Conservation (phyloP, 23 tunicate species). For the Pegea sp. region DNA sequence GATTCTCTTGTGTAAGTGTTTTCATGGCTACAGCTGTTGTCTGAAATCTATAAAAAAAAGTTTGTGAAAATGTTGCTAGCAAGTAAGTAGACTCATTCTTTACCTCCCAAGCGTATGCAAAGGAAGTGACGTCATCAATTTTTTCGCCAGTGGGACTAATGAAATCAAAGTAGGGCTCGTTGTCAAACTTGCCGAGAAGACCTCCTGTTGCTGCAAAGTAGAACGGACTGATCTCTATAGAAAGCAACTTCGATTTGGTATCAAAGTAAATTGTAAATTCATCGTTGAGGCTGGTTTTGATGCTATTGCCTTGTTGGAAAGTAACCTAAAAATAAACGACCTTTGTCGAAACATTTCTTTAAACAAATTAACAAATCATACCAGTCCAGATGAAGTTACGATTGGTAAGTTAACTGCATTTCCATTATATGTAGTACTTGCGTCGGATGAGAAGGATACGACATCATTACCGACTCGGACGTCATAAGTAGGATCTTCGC, state of each 20-base stretch:
- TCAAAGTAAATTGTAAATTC: no score
- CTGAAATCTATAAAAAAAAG: background rate
- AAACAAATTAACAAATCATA: no score
- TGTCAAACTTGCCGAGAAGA: conserved; percentile 70
- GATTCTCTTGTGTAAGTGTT: background rate
- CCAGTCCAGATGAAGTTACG: no score
- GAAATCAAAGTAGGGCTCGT: conserved; percentile 64
- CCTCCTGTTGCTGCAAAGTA: conserved; percentile 71
- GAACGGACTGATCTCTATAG: conserved; percentile 55
- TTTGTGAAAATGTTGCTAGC: background rate
- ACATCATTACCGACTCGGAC: background rate
- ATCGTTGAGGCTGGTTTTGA: no score
- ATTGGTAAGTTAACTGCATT: background rate
- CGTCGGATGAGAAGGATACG: background rate
- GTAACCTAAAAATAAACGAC: no score
- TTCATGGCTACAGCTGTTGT: background rate
- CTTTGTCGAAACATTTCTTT: no score
- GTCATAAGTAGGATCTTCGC: conserved; percentile 2
- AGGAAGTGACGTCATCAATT: conserved; percentile 2
- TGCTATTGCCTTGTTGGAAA: no score
- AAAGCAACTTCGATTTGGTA: conserved; percentile 33
- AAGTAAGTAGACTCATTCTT: background rate
- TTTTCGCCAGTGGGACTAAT: conserved; percentile 7
- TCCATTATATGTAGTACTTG: background rate
- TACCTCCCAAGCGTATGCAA: conserved; percentile 79